Evolutionary conservation across 2,888 invertebrate species (phyloP), one percentile per base, ranked within the genome.

Genomic region (Hirtodrosophila alboralis): DNA sequence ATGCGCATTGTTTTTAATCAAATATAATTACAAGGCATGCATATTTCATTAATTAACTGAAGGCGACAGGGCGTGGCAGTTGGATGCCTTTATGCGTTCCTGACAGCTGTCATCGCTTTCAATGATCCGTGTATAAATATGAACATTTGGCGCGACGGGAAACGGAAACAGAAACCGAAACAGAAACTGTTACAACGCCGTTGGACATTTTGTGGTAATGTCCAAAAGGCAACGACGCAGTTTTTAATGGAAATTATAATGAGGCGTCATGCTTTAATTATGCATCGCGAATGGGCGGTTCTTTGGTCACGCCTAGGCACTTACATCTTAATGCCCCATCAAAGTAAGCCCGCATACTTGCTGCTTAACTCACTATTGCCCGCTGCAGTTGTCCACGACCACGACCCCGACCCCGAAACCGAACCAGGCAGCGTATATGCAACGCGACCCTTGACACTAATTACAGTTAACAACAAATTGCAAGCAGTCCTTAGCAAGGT

Each of bases 201-300:
- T 33, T 23, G 43, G 34, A 65, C 52, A 43, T 57, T 57, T 53
- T 65, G 56, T 36, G 52, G 47, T 49, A 21, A 10, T 10, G 33
- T 28, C 66, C 48, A 14, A 28, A 13, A 9, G 44, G 36, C 33
- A n/a, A 5, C 41, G 41, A 44, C 53, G 47, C 75, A 58, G 37
- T 76, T 80, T 81, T 86, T 81, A 86, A 81, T 81, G 81, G 81
- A 86, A 81, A 81, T 81, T 81, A 72, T 81, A 86, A 86, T 81
- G 84, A 85, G 69, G 38, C 80, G 70, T 38, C 38, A 63, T 49
- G 74, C 76, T 80, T 81, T 84, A 81, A 85, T 86, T 81, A 86
- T 81, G 86, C 74, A 85, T 66, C 52, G 54, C 57, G 30, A 30
- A 28, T 61, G 45, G 27, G 38, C 51, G 53, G 37, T 13, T 13